These are phyloP conservation scores for Anguilla rostrata DNA, from an alignment of 2,113 vertebrate genomes.

Conservation along the genomic window DNA sequence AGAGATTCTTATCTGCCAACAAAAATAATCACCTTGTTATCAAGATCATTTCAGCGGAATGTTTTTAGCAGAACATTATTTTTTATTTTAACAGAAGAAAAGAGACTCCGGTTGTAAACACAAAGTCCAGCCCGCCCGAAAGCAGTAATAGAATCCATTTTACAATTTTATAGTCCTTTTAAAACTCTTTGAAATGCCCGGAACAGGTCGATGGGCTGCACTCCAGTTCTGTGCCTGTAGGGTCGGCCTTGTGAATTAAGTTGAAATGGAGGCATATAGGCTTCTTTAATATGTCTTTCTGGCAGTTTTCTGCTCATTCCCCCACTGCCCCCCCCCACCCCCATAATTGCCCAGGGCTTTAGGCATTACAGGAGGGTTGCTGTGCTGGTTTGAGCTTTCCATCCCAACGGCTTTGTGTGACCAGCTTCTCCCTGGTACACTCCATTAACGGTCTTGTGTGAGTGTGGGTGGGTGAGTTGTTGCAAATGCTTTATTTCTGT, in stretches of 20 bases:
- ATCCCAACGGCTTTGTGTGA: background rate
- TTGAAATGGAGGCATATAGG: conserved; percentile 1
- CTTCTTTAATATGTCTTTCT: conserved; percentile 8
- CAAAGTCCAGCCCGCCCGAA: background rate
- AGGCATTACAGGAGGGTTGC: background rate
- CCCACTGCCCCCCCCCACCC: background rate
- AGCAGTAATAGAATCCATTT: background rate
- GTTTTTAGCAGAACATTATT: background rate
- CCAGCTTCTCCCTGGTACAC: background rate
- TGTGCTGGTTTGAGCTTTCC: background rate
- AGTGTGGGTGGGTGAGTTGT: background rate
- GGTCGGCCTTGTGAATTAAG: conserved; percentile 4
- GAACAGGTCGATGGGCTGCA: background rate
- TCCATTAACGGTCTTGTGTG: background rate
- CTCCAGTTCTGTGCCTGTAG: background rate
- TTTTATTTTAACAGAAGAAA: background rate
- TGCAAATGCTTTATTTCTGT: background rate
- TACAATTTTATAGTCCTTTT: conserved; percentile 6
- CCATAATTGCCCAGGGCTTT: background rate
- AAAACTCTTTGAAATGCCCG: background rate
- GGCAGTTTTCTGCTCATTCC: background rate
- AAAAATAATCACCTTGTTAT: background rate
- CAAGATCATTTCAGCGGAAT: background rate
- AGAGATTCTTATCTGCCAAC: background rate
- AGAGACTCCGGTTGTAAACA: background rate